phyloP scores from a whole-genome alignment of 2,797 vertebrate species.

The Tolypeutes matacus region DNA sequence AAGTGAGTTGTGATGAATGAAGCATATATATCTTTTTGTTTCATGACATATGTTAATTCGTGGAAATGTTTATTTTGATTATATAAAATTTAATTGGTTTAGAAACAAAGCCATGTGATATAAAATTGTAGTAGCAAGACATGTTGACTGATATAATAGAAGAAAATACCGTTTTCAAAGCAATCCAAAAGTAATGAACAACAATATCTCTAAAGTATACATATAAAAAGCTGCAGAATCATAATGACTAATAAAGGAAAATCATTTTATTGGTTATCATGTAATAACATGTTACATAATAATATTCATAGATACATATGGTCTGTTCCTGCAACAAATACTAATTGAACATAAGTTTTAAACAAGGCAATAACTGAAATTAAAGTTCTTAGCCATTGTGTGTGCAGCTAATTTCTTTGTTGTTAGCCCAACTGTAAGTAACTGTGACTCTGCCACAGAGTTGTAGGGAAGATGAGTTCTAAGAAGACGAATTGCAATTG shows the following conservation, averaged over 20 bases:
- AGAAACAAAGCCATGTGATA: not conserved
- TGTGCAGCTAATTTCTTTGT: not conserved
- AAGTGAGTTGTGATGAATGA: conserved; percentile 82
- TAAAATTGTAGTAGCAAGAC: conserved; percentile 30
- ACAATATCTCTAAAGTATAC: not conserved
- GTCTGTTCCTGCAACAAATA: conserved; percentile 2
- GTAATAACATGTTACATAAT: not conserved
- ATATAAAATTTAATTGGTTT: not conserved
- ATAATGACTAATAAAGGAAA: conserved; percentile 38
- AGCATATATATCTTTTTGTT: not conserved
- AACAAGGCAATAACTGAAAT: conserved; percentile 25
- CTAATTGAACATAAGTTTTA: not conserved
- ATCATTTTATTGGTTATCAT: not conserved
- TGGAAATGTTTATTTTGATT: conserved; percentile 6
- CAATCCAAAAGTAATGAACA: not conserved
- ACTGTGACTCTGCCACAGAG: not conserved
- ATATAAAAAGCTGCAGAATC: not conserved
- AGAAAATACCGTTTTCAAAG: not conserved
- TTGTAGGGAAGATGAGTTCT: not conserved
- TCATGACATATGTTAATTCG: not conserved
- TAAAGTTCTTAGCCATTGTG: not conserved
- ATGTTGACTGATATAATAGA: not conserved
- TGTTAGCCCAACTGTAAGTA: not conserved
- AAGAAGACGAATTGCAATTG: not conserved
- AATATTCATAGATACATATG: not conserved